phyloP scores from a whole-genome alignment of 2,113 vertebrate genomes.

The Gnathonemus echidnorhynchus region DNA sequence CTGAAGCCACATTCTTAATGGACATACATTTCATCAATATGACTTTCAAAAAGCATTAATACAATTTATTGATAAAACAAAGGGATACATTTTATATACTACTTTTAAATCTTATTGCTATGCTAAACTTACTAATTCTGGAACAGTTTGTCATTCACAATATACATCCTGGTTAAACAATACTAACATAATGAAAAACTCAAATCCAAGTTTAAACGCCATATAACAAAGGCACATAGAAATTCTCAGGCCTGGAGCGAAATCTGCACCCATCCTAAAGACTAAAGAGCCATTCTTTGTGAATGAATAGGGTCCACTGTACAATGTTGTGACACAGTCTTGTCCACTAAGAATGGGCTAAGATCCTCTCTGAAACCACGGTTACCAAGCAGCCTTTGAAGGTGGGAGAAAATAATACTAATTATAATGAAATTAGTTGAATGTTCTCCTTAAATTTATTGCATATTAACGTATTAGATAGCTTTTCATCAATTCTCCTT shows the following conservation, averaged over 20 bases:
- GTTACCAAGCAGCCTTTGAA: neutral
- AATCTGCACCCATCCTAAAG: neutral
- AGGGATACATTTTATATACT: neutral
- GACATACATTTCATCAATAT: neutral
- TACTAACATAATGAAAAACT: neutral
- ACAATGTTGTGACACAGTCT: neutral
- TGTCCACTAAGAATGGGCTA: neutral
- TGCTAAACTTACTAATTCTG: neutral
- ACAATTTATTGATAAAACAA: neutral
- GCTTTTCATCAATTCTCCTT: neutral
- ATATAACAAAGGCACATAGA: neutral
- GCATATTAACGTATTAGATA: neutral
- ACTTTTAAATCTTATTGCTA: neutral
- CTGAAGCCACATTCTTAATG: neutral
- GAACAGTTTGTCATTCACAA: neutral
- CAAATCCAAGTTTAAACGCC: neutral
- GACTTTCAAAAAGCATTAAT: neutral
- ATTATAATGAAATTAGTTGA: neutral
- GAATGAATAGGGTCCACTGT: neutral
- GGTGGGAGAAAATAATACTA: neutral
- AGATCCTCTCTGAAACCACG: neutral
- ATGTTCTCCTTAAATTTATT: neutral
- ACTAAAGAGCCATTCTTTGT: neutral
- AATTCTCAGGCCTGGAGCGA: neutral
- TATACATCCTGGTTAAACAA: neutral